These are phyloP conservation scores for Melanotaenia pygmaea DNA, from an alignment of 2,797 vertebrate species.

Conservation along the genomic window DNA sequence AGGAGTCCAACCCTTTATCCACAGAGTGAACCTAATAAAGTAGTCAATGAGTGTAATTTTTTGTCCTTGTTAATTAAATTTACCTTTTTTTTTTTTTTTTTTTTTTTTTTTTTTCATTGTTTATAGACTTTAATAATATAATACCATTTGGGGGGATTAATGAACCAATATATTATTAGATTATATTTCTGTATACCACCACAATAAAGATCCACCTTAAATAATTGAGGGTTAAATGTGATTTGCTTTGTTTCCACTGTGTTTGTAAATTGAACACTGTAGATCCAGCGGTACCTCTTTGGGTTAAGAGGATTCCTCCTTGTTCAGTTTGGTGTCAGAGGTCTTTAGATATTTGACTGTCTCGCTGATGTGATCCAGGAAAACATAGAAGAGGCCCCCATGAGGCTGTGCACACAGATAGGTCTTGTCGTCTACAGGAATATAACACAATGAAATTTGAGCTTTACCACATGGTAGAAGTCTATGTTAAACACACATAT, in stretches of 20 bases:
- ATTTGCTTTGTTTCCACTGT: not conserved
- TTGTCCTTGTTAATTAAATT: too few species aligned
- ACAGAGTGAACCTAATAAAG: too few species aligned
- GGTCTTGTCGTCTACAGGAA: not conserved
- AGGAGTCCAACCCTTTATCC: too few species aligned
- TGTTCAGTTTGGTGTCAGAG: conserved; percentile 1
- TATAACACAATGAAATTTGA: not conserved
- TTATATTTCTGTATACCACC: not conserved
- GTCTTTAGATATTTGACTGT: too few species aligned
- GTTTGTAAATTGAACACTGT: not conserved
- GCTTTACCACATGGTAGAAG: not conserved
- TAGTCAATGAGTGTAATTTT: too few species aligned
- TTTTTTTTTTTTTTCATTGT: not conserved
- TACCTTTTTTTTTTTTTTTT: not conserved
- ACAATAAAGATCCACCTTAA: not conserved
- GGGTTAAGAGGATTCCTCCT: not conserved
- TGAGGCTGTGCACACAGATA: not conserved
- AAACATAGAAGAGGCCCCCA: not conserved
- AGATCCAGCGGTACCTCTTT: not conserved
- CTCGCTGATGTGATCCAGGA: not conserved
- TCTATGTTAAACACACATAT: not conserved
- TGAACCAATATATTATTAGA: not conserved
- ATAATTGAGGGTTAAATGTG: not conserved
- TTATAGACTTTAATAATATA: not conserved
- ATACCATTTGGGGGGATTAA: not conserved